Evolutionary conservation across 2,113 vertebrate genomes (phyloP).

Genomic region (Tenrec ecaudatus): DNA sequence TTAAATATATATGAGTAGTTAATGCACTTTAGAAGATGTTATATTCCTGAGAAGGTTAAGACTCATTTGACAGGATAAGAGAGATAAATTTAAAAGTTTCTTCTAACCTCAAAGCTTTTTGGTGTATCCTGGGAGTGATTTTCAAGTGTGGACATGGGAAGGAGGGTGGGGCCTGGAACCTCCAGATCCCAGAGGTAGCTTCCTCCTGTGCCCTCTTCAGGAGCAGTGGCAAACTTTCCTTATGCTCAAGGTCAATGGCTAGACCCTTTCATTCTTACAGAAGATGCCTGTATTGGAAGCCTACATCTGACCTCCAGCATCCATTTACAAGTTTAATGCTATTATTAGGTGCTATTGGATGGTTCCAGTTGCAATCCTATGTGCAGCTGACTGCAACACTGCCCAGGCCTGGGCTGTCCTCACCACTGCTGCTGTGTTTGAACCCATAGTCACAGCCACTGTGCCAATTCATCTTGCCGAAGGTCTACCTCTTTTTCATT

Average conservation of each 20-base stretch:
- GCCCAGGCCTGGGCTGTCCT: too few species aligned
- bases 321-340: too few species aligned
- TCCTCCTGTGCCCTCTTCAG: neutral
- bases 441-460: too few species aligned
- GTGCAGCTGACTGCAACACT: too few species aligned
- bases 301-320: neutral
- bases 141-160: neutral
- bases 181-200: too few species aligned
- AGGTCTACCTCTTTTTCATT: too few species aligned
- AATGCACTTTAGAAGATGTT: neutral
- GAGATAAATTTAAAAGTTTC: neutral
- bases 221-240: neutral
- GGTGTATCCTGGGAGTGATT: neutral
- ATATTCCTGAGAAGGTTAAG: neutral
- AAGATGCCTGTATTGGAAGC: slow-evolving; percentile 1
- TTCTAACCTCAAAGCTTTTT: neutral
- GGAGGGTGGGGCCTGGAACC: neutral
- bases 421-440: too few species aligned
- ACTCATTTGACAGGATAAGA: neutral
- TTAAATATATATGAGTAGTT: neutral
- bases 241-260: neutral
- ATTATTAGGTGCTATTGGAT: too few species aligned
- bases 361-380: too few species aligned
- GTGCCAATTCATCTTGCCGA: too few species aligned
- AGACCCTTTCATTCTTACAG: neutral